Evolutionary conservation across 1,140 invertebrate species (phyloP), one percentile per base, ranked within the genome.

Genomic region (Orius laevigatus): DNA sequence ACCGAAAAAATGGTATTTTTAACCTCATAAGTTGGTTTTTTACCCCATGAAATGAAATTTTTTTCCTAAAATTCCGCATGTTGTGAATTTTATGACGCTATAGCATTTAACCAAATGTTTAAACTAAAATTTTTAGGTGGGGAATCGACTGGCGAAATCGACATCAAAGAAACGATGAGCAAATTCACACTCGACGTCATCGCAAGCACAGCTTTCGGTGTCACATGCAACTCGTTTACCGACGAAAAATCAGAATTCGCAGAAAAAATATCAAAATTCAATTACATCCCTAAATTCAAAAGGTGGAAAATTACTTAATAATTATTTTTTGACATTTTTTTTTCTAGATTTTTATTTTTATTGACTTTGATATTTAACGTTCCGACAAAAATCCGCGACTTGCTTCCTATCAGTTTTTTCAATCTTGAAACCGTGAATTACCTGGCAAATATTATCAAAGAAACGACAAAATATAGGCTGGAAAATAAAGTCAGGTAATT

Each of bases 111-210:
- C n/a, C n/a, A n/a, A n/a, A n/a, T n/a, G n/a, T n/a, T n/a, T n/a
- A n/a, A n/a, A n/a, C n/a, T n/a, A n/a, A n/a, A n/a, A 11, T 16
- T 19, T 25, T n/a, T 16, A 45, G 43, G 19, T 3, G 43, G 32
- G 6, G 3, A 32, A 18, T n/a, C 25, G 8, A 1, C 52, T 61
- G 53, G 33, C 58, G 8, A 54, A 1, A 51, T 65, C 0, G 57
- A 67, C 36, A 57, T 64, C 46, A 67, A 66, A 49, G 63, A 67
- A 19, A 32, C 59, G 11, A 63, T 65, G 39, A 61, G 61, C 4
- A 56, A 62, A 46, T 67, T 62, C 33, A 63, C 66, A 0, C 63
- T 64, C 49, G 67, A 70, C 49, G 63, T 67, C 9, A 69, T 69
- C 14, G 67, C 63, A 10, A 63, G 59, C 1, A 58, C 58, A 18